phyloP scores from a whole-genome alignment of 2,797 vertebrate species.

The Numenius phaeopus region DNA sequence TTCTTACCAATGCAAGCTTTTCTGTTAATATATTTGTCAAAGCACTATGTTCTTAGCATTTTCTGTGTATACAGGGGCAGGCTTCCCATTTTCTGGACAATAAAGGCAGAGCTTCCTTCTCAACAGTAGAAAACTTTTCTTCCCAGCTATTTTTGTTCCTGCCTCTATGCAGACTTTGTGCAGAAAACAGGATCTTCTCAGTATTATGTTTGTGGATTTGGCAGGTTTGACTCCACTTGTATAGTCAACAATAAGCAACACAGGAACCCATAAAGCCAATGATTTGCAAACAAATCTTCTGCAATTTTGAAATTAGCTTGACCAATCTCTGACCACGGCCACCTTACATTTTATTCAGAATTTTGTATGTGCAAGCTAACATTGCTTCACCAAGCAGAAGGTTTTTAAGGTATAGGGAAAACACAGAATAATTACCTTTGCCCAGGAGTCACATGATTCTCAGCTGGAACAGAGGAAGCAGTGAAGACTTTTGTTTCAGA shows the following conservation, averaged over 20 bases:
- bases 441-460: slow-evolving; percentile 88
- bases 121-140: neutral
- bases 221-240: neutral
- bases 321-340: neutral
- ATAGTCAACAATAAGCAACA: neutral
- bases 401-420: neutral
- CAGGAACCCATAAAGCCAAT: neutral
- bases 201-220: neutral
- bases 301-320: neutral
- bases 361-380: neutral
- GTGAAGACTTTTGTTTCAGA: slow-evolving; percentile 90
- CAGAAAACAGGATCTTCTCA: neutral
- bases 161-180: neutral
- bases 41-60: neutral
- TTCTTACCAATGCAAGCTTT: neutral
- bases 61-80: neutral
- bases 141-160: neutral
- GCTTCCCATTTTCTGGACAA: neutral
- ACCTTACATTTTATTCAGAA: neutral
- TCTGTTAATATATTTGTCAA: neutral
- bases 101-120: neutral
- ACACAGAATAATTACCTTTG: slow-evolving; percentile 83
- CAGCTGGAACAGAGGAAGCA: slow-evolving; percentile 88
- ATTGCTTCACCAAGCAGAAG: neutral
- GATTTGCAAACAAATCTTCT: neutral